A percentile compares a stretch with the other conserved stretches of the same genome.
Conservation (phyloP, 2,797 vertebrate genomes). For the Acanthornis magna region DNA sequence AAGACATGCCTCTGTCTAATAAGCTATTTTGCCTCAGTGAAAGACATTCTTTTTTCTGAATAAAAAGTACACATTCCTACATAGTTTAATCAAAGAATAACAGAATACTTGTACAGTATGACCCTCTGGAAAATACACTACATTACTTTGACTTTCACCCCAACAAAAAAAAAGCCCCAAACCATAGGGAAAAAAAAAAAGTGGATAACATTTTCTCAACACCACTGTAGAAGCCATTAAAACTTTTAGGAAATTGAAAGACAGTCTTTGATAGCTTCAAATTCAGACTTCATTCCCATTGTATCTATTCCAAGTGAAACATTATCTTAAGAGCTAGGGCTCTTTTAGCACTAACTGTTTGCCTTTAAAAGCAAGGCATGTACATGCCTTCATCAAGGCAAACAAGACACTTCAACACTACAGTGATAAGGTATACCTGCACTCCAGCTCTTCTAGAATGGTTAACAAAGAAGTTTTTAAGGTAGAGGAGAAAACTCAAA, state of each 20-base stretch:
- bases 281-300: not conserved
- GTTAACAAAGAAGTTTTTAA: not conserved
- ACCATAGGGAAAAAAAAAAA: not conserved
- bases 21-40: not conserved
- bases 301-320: not conserved
- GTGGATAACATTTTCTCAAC: not conserved
- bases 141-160: not conserved
- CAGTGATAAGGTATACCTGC: not conserved
- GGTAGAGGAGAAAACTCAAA: not conserved
- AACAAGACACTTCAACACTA: not conserved
- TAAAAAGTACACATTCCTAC: not conserved
- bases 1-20: not conserved
- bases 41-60: not conserved
- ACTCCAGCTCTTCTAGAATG: not conserved
- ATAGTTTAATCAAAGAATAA: not conserved
- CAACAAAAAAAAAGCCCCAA: rapidly evolving
- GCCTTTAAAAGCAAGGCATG: not conserved
- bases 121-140: not conserved
- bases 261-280: not conserved
- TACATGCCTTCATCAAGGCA: not conserved
- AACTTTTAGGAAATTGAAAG: not conserved
- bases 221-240: not conserved
- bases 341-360: not conserved
- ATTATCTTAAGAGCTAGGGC: not conserved
- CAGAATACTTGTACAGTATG: not conserved